Percentiles rank a stretch among this genome's conserved stretches.
Conservation (phyloP, 2,113 vertebrate genomes). For the Danionella cerebrum region DNA sequence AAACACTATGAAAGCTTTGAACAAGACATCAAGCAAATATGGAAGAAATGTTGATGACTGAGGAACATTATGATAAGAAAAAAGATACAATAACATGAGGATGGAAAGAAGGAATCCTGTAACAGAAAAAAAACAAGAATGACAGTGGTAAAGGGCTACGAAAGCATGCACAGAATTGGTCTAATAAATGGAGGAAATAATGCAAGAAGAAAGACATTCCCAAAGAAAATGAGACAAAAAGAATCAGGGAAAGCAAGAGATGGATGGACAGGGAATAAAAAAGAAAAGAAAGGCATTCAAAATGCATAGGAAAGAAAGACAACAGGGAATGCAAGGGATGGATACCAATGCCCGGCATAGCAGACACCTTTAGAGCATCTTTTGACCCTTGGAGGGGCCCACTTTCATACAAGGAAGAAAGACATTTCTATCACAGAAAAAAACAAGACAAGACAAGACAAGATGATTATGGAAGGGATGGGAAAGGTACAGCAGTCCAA, state of each 20-base stretch:
- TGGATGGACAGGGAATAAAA: neutral
- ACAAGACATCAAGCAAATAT: neutral
- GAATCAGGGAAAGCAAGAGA: neutral
- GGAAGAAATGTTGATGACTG: neutral
- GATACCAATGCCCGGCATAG: too few relatives aligned
- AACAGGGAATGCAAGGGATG: too few relatives aligned
- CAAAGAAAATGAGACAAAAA: neutral
- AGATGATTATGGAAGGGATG: too few relatives aligned
- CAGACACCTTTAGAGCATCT: too few relatives aligned
- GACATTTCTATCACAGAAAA: too few relatives aligned
- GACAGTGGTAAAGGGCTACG: neutral
- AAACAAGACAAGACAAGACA: too few relatives aligned
- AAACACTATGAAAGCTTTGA: neutral
- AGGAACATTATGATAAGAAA: neutral
- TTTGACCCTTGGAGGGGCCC: too few relatives aligned
- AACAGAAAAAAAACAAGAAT: neutral
- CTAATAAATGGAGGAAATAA: neutral
- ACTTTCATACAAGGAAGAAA: too few relatives aligned
- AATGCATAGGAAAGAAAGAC: too few relatives aligned
- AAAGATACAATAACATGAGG: neutral
- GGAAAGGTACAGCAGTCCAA: too few relatives aligned
- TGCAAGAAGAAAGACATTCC: neutral
- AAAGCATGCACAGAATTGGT: neutral
- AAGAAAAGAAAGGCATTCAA: too few relatives aligned
- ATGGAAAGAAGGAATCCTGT: neutral